Evolutionary conservation across 1,140 invertebrate genomes (phyloP).

Genomic region (Papilio glaucus): DNA sequence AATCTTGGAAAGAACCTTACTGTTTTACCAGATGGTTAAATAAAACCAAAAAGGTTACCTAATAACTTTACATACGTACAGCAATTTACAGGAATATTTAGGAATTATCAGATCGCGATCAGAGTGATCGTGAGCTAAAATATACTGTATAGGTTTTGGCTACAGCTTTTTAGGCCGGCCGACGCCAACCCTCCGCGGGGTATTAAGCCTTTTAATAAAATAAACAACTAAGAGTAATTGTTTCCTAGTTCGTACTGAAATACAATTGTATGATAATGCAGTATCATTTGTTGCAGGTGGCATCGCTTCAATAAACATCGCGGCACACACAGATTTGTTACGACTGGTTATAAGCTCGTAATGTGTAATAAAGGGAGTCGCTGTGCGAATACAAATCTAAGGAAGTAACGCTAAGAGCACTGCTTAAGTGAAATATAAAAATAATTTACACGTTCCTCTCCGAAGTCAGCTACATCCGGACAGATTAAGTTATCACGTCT

Average conservation of each 20-base stretch:
- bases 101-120: no score
- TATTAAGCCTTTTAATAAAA: no score
- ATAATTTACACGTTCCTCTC: slow-evolving; percentile 33
- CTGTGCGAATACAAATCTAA: slow-evolving; percentile 29
- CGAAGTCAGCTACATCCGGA: slow-evolving; percentile 19
- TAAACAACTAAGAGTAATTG: no score
- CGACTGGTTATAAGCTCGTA: neutral
- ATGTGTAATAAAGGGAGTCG: slow-evolving; percentile 17
- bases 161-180: no score
- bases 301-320: neutral
- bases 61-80: no score
- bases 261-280: neutral
- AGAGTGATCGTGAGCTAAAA: no score
- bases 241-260: neutral
- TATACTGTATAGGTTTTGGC: no score
- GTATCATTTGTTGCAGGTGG: neutral
- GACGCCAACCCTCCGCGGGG: no score
- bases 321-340: neutral
- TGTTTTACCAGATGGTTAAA: no score
- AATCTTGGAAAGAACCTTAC: no score
- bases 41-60: no score
- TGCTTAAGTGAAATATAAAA: slow-evolving; percentile 36
- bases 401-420: neutral
- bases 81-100: no score
- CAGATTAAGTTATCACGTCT: slow-evolving; percentile 37